Base-by-base conservation (phyloP, 2,888 invertebrate species). In the Polylopha cassiicola region DNA sequence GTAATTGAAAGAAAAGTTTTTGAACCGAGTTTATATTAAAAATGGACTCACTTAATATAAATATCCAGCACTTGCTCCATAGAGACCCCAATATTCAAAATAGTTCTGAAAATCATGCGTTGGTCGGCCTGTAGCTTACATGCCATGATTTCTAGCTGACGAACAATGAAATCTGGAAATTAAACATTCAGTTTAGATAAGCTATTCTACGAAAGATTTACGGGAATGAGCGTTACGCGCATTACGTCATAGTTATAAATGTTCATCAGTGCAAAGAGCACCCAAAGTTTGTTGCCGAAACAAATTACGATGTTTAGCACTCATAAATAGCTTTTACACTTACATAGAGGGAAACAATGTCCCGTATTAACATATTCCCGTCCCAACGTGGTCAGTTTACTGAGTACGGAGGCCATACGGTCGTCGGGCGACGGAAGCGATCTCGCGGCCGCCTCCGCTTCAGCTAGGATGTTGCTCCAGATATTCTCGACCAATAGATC, bases 311-410 rank as follows among this genome's bases (percentile, higher is more conserved):
- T n/a, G n/a, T n/a, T n/a, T n/a, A n/a, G 14, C 7, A 31, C 9
- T 3, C 7, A 20, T 2, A 10, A 5, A 17, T 9, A 6, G 2
- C 28, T 43, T 3, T n/a, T 13, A 30, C 24, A 78, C 88, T 87
- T 75, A 95, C 92, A 90, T 24, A 95, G 78, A 2, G 97, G 97
- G 64, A 98, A 96, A 68, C 95, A 97, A 55, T 93, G 91, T 8
- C 93, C 92, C 0, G 95, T 92, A 47, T 91, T 89, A 10, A 91
- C 89, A 62, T 95, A 97, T 53, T 92, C 90, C 44, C 91, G 89
- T 2, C 92, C 93, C 22, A 97, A 84, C 0, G 89, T 78, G 55
- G 92, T 91, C 22, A 97, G 87, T 81, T 95, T 95, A 48, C 89
- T 89, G 56, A 94, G 88, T 16, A 94, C 87, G 11, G 91, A 89